A percentile compares a stretch with the other conserved stretches of the same genome.
These are phyloP conservation scores for Suncus etruscus DNA, from an alignment of 2,113 vertebrate genomes.

Conservation along the genomic window DNA sequence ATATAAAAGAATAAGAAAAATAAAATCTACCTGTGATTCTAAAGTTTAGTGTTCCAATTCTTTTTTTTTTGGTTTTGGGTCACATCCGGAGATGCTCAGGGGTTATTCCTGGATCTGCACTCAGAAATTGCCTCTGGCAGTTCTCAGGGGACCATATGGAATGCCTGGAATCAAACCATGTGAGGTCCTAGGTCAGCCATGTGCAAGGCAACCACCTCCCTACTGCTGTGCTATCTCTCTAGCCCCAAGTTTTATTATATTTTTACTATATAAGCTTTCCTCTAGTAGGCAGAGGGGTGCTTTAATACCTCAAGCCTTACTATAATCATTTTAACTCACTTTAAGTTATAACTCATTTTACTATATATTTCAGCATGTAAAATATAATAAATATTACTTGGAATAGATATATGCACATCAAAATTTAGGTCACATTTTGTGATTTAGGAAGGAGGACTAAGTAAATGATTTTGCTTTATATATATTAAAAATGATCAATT, in stretches of 20 bases:
- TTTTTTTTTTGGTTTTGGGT: neutral
- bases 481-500: slow-evolving; percentile 46
- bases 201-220: too few species aligned
- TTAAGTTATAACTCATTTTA: neutral
- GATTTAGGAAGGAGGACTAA: neutral
- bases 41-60: neutral
- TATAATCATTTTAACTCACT: neutral
- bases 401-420: neutral
- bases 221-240: too few species aligned
- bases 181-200: too few species aligned
- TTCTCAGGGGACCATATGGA: too few species aligned
- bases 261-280: neutral
- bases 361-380: neutral
- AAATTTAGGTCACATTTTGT: neutral
- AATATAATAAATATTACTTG: neutral
- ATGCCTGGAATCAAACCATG: too few species aligned
- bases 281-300: neutral
- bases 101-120: too few species aligned
- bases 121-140: too few species aligned
- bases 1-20: neutral
- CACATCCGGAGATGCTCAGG: too few species aligned
- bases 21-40: neutral
- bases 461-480: slow-evolving; percentile 52
- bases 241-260: neutral
- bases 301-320: slow-evolving; percentile 17